These are phyloP conservation scores for Empis stercorea DNA, from an alignment of 2,888 invertebrate genomes.

Conservation along the genomic window DNA sequence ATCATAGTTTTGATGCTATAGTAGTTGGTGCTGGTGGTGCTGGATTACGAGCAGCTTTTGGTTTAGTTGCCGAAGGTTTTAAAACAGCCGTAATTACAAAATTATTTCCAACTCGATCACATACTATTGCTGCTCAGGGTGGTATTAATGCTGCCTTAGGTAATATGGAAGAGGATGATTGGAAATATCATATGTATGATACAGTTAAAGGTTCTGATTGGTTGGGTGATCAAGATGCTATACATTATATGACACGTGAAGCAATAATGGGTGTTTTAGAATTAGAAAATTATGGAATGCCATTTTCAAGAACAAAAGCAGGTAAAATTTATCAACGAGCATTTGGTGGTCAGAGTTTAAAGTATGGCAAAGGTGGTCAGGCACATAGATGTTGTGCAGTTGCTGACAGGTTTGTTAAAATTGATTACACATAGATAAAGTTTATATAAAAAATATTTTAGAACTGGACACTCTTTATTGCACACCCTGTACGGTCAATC, in stretches of 20 bases:
- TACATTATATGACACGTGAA: constrained; percentile 88
- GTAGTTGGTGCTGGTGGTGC: constrained; percentile 91
- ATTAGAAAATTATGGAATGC: constrained; percentile 81
- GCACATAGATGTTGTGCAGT: constrained; percentile 90
- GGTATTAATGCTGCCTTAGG: constrained; percentile 93
- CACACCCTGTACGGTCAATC: constrained; percentile 94
- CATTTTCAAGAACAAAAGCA: constrained; percentile 84
- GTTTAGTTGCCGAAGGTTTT: constrained; percentile 83
- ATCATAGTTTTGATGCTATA: constrained; percentile 87
- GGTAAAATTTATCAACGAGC: constrained; percentile 93
- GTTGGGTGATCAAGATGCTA: constrained; percentile 92
- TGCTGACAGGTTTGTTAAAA: constrained; percentile 47
- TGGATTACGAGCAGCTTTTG: constrained; percentile 86
- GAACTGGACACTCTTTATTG: constrained; percentile 89
- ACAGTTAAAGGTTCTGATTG: constrained; percentile 95
- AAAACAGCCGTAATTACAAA: constrained; percentile 91
- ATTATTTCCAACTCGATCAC: constrained; percentile 88
- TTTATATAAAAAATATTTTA: neutral
- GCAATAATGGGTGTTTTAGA: constrained; percentile 53
- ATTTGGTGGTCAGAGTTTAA: constrained; percentile 83
- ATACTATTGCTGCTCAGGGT: constrained; percentile 93
- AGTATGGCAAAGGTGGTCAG: constrained; percentile 92
- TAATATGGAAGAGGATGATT: constrained; percentile 80
- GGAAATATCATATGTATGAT: constrained; percentile 94
- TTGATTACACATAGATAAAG: neutral